These are phyloP conservation scores for Oscheius sp. DNA, from an alignment of 2,888 invertebrate species.

Conservation along the genomic window DNA sequence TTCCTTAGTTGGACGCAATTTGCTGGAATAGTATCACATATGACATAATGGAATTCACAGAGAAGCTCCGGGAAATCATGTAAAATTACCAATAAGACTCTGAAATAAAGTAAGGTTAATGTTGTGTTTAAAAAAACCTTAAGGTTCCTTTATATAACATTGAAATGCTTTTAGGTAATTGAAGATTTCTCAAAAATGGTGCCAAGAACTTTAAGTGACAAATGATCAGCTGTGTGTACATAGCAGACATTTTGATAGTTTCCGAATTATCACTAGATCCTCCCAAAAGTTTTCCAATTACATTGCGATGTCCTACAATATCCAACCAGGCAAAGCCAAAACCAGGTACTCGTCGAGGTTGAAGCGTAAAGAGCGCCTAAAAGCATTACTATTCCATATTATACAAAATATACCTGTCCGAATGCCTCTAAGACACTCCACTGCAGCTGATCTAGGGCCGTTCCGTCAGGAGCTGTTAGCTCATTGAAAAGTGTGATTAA, in stretches of 20 bases:
- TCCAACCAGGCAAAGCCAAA: conserved; percentile 99
- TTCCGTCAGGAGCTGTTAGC: conserved; percentile 79
- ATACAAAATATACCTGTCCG: conserved; percentile 45
- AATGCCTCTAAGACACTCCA: conserved; percentile 84
- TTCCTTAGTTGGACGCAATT: conserved; percentile 99
- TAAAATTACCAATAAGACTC: conserved; percentile 89
- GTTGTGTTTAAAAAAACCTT: conserved; percentile 27
- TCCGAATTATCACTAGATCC: conserved; percentile 39
- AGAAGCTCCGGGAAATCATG: conserved; percentile 99
- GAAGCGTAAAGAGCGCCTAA: conserved; percentile 83
- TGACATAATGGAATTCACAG: conserved; percentile 97
- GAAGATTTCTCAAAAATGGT: conserved; percentile 95
- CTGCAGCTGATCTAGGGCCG: conserved; percentile 85
- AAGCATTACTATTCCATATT: conserved; percentile 7
- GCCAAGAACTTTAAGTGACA: conserved; percentile 95
- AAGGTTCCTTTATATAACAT: conserved; percentile 85
- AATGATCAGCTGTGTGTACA: conserved; percentile 93
- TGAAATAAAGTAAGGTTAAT: too few relatives aligned
- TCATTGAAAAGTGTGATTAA: conserved; percentile 96
- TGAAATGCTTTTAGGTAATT: conserved; percentile 90
- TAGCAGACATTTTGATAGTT: conserved; percentile 70
- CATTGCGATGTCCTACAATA: conserved; percentile 84
- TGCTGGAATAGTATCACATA: conserved; percentile 98
- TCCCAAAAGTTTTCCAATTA: conserved; percentile 53
- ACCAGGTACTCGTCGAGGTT: conserved; percentile 90